Conservation (phyloP, 1,140 invertebrate genomes). For the Procambarus clarkii region DNA sequence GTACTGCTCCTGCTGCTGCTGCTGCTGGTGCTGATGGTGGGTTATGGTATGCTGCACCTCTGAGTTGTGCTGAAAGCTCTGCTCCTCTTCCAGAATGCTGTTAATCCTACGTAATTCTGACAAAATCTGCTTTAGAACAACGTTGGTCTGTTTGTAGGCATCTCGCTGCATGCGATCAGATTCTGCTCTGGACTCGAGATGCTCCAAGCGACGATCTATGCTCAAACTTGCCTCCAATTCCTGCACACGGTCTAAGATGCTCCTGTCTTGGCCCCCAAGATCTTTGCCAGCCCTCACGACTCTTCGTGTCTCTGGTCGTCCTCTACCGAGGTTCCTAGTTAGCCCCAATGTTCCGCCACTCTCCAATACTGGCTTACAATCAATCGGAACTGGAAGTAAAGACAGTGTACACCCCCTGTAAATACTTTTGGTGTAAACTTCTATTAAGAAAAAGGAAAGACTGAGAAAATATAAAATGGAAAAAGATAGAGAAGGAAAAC, state of each 20-base stretch:
- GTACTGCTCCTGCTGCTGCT: background rate
- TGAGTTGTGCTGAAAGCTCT: background rate
- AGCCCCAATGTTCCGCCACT: background rate
- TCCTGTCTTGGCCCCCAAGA: no score
- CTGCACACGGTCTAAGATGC: constrained; percentile 14
- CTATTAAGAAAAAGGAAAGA: no score
- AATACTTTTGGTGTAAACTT: no score
- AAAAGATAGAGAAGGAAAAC: no score
- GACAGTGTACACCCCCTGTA: background rate
- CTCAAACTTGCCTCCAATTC: constrained; percentile 15
- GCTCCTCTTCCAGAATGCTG: constrained; percentile 17
- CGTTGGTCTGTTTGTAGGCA: constrained; percentile 14
- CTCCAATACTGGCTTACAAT: background rate
- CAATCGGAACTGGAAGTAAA: background rate
- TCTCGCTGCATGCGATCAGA: background rate
- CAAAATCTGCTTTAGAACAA: constrained; percentile 12
- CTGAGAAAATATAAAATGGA: no score
- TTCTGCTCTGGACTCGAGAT: constrained; percentile 23
- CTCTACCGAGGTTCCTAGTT: background rate
- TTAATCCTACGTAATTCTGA: constrained; percentile 38
- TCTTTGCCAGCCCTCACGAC: background rate
- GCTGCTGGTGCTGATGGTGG: background rate
- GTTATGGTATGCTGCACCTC: background rate
- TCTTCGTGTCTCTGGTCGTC: background rate
- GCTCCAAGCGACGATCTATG: constrained; percentile 9